phyloP scores from a whole-genome alignment of 2,888 invertebrate genomes.

The Colletes collaris region DNA sequence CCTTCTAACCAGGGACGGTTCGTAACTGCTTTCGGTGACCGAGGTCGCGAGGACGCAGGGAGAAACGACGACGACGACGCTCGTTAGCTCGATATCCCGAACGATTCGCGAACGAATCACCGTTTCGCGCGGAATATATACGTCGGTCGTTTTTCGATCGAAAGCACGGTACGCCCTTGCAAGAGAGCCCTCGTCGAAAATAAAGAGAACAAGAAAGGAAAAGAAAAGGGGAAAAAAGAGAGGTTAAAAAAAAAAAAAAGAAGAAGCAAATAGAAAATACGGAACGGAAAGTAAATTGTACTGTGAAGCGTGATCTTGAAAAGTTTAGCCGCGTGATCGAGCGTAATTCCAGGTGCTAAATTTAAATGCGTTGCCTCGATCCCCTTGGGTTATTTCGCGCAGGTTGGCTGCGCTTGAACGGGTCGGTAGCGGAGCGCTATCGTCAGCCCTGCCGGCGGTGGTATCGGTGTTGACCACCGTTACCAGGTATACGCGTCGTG shows the following conservation, averaged over 20 bases:
- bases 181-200: background rate
- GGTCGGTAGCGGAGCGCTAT: constrained; percentile 9
- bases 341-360: constrained; percentile 32
- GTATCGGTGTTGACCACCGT: constrained; percentile 23
- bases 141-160: background rate
- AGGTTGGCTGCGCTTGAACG: constrained; percentile 66
- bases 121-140: background rate
- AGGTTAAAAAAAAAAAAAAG: background rate
- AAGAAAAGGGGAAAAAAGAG: too few species aligned
- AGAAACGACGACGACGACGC: background rate
- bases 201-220: background rate
- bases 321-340: constrained; percentile 28
- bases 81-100: background rate
- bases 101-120: background rate
- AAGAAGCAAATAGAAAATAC: background rate
- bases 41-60: background rate
- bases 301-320: constrained; percentile 24
- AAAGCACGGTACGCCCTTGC: background rate
- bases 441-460: constrained; percentile 18
- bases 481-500: constrained; percentile 27
- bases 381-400: constrained; percentile 69
- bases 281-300: background rate
- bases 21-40: constrained; percentile 12
- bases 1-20: constrained; percentile 36
- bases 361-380: constrained; percentile 57